phyloP scores from a whole-genome alignment of 2,888 invertebrate species.

The Xiphydria camelus region DNA sequence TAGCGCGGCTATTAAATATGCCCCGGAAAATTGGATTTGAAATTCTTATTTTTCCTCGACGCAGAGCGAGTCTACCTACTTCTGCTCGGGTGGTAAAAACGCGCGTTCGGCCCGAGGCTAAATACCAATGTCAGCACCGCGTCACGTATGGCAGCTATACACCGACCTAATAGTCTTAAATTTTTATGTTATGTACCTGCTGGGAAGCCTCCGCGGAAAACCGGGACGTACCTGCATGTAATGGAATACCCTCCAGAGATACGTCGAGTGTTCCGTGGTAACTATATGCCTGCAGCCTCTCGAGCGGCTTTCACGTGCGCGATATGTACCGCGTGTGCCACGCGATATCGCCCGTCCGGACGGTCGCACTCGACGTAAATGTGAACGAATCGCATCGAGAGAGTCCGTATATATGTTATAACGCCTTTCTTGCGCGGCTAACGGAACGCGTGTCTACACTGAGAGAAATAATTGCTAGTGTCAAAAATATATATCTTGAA shows the following conservation, averaged over 20 bases:
- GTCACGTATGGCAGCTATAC: constrained; percentile 29
- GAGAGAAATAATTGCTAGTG: too few species aligned
- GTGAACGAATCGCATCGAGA: too few species aligned
- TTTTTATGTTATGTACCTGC: constrained; percentile 37
- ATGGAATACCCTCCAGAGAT: constrained; percentile 40
- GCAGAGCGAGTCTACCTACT: constrained; percentile 11
- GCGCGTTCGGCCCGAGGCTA: constrained; percentile 24
- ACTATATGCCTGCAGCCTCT: background rate
- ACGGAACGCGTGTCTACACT: too few species aligned
- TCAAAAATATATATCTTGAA: too few species aligned
- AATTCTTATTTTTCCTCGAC: constrained; percentile 46
- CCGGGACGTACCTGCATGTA: constrained; percentile 34
- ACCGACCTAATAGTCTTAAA: constrained; percentile 43
- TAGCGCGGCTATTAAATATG: constrained; percentile 41
- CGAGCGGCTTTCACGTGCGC: too few species aligned
- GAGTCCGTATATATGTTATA: too few species aligned
- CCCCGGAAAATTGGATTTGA: constrained; percentile 50
- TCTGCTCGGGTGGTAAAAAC: background rate
- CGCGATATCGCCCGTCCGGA: too few species aligned
- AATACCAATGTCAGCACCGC: constrained; percentile 43
- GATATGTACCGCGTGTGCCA: too few species aligned
- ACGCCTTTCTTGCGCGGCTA: too few species aligned
- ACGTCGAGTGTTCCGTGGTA: too few species aligned
- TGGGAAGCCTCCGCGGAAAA: constrained; percentile 11
- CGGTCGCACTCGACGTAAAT: too few species aligned